phyloP scores from a whole-genome alignment of 2,797 vertebrate species.

The Lutjanus campechanus region DNA sequence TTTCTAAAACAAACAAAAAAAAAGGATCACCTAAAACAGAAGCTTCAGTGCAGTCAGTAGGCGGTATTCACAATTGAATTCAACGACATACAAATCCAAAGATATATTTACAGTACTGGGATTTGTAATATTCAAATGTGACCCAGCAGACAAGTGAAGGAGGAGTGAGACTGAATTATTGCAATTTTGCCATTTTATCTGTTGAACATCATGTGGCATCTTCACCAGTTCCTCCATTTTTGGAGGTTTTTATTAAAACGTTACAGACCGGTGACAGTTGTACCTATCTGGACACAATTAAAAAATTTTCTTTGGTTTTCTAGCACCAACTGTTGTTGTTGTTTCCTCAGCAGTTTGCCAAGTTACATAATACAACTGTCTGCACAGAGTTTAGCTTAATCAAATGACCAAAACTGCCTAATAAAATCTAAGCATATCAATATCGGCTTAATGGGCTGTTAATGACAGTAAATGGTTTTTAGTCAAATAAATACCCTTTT shows the following conservation, averaged over 20 bases:
- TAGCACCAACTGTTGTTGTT: slow-evolving; percentile 31
- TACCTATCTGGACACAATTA: slow-evolving; percentile 3
- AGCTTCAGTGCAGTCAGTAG: slow-evolving; percentile 13
- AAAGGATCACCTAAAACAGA: neutral
- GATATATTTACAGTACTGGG: slow-evolving; percentile 36
- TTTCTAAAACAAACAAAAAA: neutral
- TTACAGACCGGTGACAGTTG: slow-evolving; percentile 1
- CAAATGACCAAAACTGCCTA: slow-evolving; percentile 12
- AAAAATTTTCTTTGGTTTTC: slow-evolving; percentile 34
- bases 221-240: slow-evolving; percentile 14
- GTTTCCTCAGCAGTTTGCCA: neutral
- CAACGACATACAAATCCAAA: slow-evolving; percentile 28
- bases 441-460: slow-evolving; percentile 16
- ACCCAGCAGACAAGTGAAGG: slow-evolving; percentile 23
- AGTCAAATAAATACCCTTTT: slow-evolving; percentile 14
- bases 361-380: slow-evolving; percentile 6
- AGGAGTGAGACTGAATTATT: neutral
- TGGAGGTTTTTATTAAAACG: neutral
- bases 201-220: slow-evolving; percentile 11
- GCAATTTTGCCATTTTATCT: slow-evolving; percentile 23
- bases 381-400: slow-evolving; percentile 16
- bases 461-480: slow-evolving; percentile 7
- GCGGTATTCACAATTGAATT: slow-evolving; percentile 21
- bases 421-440: slow-evolving; percentile 28
- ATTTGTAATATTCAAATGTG: slow-evolving; percentile 17